Evolutionary conservation across 2,797 vertebrate species (phyloP), one percentile per base, ranked within the genome.

Genomic region (Phoxinus dragarum): DNA sequence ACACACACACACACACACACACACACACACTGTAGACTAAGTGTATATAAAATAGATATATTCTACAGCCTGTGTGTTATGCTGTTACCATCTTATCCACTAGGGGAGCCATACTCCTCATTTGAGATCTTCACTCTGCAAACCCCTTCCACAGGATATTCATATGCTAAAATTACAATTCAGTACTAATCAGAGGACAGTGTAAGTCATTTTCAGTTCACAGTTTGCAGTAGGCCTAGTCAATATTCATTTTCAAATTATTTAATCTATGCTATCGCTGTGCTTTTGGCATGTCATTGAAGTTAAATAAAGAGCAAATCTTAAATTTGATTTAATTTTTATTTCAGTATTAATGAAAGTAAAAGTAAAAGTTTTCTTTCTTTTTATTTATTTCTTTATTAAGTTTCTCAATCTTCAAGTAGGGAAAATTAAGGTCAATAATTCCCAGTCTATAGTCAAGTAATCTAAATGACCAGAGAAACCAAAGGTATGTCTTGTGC

Each of bases 41-140:
- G 14, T 16, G 4, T 47, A 49, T 5, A 49, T 16, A 16, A 5
- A 16, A 12, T 52, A 27, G 27, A 27, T 27, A 5, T 5, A 52
- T 6, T 52, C 42, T 7, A 31, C 12, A 49, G 44, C 19, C 27
- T 42, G 23, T 42, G 9, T 23, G 71, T 31, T 89, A 36, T 71
- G 75, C 1, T 36, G 0, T 89, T 81, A 11, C 87, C 47, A 38
- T 7, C 14, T 10, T 12, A 73, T 83, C 93, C 94, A 93, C 91
- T 19, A 77, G 94, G 89, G 93, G 95, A 89, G 91, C 92, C 82
- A 36, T 84, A 67, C 82, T 68, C 87, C 67, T 74, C 47, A 68
- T 31, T 59, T 75, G 19, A 82, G 44, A 82, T 52, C 5, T 38
- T 84, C n/a, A 47, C 54, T n/a, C 14, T 74, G 42, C 44, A 52